phyloP scores from a whole-genome alignment of 2,888 invertebrate species.

The Lymantria dispar region DNA sequence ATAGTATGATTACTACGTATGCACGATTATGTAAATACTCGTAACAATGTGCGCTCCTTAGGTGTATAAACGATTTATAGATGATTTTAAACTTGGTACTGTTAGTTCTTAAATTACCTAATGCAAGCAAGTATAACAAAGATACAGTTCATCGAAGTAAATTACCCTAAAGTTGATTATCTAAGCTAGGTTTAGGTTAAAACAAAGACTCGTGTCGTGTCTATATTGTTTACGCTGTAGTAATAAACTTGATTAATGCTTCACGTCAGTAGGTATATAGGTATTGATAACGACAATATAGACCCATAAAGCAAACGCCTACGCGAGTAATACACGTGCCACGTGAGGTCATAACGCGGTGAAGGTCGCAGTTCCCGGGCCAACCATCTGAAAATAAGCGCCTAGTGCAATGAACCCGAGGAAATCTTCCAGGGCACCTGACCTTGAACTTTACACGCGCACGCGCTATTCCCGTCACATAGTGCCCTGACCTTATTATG shows the following conservation, averaged over 20 bases:
- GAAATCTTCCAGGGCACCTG: constrained; percentile 78
- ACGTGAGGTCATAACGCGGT: constrained; percentile 59
- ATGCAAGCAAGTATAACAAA: too few relatives aligned
- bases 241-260: neutral
- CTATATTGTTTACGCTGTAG: neutral
- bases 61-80: too few relatives aligned
- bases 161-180: too few relatives aligned
- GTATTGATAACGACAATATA: constrained; percentile 23
- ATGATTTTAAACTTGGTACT: too few relatives aligned
- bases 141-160: too few relatives aligned
- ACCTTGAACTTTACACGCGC: constrained; percentile 80
- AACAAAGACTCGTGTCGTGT: too few relatives aligned
- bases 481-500: constrained; percentile 77
- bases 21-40: too few relatives aligned
- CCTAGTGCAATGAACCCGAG: constrained; percentile 68
- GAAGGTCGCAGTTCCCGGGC: constrained; percentile 69
- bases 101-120: too few relatives aligned
- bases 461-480: constrained; percentile 68
- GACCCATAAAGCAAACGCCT: constrained; percentile 47
- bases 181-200: too few relatives aligned
- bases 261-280: constrained; percentile 6
- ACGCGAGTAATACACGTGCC: constrained; percentile 69
- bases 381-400: constrained; percentile 70
- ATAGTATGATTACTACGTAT: too few relatives aligned
- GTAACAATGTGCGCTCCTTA: too few relatives aligned